Percentiles rank a stretch among this genome's conserved stretches.
These are phyloP conservation scores for Perca flavescens DNA, from an alignment of 2,113 vertebrate genomes.

Conservation along the genomic window DNA sequence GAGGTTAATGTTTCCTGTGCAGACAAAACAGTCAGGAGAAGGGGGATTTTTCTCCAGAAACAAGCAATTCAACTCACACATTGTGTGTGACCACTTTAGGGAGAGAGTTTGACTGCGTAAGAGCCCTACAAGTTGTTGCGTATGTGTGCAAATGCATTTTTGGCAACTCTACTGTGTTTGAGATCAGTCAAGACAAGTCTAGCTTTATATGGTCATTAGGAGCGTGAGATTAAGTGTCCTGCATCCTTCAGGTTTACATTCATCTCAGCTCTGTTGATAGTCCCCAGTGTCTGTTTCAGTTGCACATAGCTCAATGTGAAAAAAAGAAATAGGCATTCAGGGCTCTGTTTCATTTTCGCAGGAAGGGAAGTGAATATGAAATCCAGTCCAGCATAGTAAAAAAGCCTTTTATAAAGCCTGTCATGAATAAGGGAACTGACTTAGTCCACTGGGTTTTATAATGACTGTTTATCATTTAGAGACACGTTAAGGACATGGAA, in stretches of 20 bases:
- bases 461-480: conserved; percentile 18
- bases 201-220: conserved; percentile 80
- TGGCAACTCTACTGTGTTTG: conserved; percentile 43
- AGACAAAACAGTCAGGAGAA: conserved; percentile 45
- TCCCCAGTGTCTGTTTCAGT: conserved; percentile 27
- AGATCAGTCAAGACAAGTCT: conserved; percentile 46
- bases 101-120: conserved; percentile 21
- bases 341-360: conserved; percentile 49
- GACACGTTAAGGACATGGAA: background rate
- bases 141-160: conserved; percentile 30
- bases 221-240: conserved; percentile 36
- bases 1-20: conserved; percentile 80
- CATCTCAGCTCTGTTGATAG: conserved; percentile 50
- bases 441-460: conserved; percentile 40
- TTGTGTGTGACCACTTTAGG: conserved; percentile 61
- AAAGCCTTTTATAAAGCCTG: conserved; percentile 38
- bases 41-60: conserved; percentile 37
- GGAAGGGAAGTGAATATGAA: conserved; percentile 70
- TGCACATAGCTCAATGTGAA: background rate
- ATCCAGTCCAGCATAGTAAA: conserved; percentile 41
- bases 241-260: conserved; percentile 66
- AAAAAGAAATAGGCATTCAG: conserved; percentile 28
- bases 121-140: conserved; percentile 2
- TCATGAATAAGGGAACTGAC: conserved; percentile 50
- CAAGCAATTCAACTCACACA: conserved; percentile 51